Base-by-base conservation (phyloP, 2,113 vertebrate genomes). In the Emydura subglobosa region DNA sequence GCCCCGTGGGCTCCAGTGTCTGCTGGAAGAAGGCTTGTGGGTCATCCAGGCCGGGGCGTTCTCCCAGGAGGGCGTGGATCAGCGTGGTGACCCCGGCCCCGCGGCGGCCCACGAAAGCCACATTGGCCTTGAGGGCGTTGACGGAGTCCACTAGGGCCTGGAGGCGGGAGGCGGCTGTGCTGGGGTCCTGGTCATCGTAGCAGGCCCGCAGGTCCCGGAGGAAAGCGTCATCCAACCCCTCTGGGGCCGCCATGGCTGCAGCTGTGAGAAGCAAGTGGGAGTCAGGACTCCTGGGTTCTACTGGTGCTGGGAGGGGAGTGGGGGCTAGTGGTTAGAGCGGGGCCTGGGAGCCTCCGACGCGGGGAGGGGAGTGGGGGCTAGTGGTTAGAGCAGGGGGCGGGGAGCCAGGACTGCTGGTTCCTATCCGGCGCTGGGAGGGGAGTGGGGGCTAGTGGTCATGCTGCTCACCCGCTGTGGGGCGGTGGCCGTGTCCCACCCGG, bases 101-200 rank as follows among this genome's bases (percentile, higher is more conserved):
- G 3, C 44, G 59, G 2, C 86, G 76, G 2, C 95, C 95, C 49
- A 96, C 85, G 82, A 96, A 44, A 31, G 93, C 95, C 2, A 96
- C 68, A 1, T 49, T 59, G 50, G 89, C 50, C 57, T 86, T 79
- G 13, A 96, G 81, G 27, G 79, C 61, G 17, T 89, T 61, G 68
- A 83, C 47, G 1, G 54, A 61, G 24, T 87, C 85, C 80, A 83
- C 54, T 68, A 92, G 19, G 10, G 49, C 68, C 54, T 83, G 90
- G 79, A 87, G 51, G 17, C 44, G 34, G 55, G 54, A n/a, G n/a
- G 90, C 54, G 4, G 54, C n/a, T 1, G 7, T 10, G 8, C 3
- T 1, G 44, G 80, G n/a, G 4, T 83, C 78, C 54, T 92, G 90
- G 54, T 68, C 68, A 31, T 61, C 47, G 12, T 61, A 83, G 8